These are phyloP conservation scores for Helicoverpa assulta DNA, from an alignment of 2,888 invertebrate species.

Conservation along the genomic window DNA sequence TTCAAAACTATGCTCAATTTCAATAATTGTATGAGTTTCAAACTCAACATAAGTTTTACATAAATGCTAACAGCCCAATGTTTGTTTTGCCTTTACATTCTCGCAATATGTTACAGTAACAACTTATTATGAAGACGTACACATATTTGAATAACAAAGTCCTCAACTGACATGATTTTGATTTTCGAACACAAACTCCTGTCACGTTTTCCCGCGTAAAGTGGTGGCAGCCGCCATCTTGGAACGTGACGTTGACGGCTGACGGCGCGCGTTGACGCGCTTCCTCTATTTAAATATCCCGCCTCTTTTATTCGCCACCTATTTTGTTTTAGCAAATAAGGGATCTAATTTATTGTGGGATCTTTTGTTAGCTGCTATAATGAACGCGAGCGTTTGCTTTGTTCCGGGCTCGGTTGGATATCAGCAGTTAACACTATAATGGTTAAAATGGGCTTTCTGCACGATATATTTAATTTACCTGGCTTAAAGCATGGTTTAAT, in stretches of 20 bases:
- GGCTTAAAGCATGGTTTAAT: background rate
- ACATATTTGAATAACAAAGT: slow-evolving; percentile 63
- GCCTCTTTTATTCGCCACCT: slow-evolving; percentile 79
- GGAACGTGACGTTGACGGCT: slow-evolving; percentile 81
- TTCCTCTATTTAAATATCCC: slow-evolving; percentile 81
- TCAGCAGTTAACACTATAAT: slow-evolving; percentile 35
- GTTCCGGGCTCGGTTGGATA: slow-evolving; percentile 48
- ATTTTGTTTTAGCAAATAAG: slow-evolving; percentile 73
- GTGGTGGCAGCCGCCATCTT: slow-evolving; percentile 84
- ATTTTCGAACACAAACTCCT: slow-evolving; percentile 71
- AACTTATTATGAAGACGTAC: slow-evolving; percentile 59
- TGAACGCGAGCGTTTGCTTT: slow-evolving; percentile 70
- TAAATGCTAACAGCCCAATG: slow-evolving; percentile 28
- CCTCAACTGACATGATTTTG: slow-evolving; percentile 65
- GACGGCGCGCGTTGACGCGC: slow-evolving; percentile 75
- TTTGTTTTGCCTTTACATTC: slow-evolving; percentile 38
- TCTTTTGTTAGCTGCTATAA: slow-evolving; percentile 76
- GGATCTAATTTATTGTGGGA: slow-evolving; percentile 79
- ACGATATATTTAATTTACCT: slow-evolving; percentile 30
- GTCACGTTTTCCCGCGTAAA: slow-evolving; percentile 83
- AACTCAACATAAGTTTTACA: slow-evolving; percentile 23
- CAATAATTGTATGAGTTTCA: slow-evolving; percentile 26
- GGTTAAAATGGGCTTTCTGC: slow-evolving; percentile 37
- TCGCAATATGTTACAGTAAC: slow-evolving; percentile 49
- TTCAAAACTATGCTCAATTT: slow-evolving; percentile 7